Evolutionary conservation across 2,113 vertebrate genomes (phyloP).

Genomic region (Pagrus major): DNA sequence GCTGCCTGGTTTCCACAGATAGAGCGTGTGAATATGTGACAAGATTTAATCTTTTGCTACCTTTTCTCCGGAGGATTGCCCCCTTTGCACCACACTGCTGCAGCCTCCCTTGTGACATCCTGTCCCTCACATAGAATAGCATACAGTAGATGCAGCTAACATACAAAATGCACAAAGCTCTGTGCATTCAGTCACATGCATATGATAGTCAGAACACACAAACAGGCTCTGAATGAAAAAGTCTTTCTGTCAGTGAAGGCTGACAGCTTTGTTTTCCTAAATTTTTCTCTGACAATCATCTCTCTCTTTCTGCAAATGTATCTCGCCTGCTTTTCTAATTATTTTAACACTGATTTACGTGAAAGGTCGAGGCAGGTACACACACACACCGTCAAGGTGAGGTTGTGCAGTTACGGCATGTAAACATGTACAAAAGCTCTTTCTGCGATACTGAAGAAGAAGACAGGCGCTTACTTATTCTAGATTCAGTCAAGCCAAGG

Average conservation of each 20-base stretch:
- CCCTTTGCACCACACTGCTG: conserved; percentile 29
- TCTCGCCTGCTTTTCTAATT: conserved; percentile 63
- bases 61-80: conserved; percentile 43
- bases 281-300: conserved; percentile 57
- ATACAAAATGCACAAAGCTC: neutral
- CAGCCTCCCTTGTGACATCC: conserved; percentile 34
- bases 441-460: conserved; percentile 47
- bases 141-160: conserved; percentile 42
- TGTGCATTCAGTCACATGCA: neutral
- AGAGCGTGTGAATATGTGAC: conserved; percentile 64
- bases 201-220: conserved; percentile 19
- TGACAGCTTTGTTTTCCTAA: conserved; percentile 21
- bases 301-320: conserved; percentile 57
- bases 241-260: conserved; percentile 13
- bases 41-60: conserved; percentile 60
- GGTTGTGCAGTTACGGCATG: conserved; percentile 54
- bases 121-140: conserved; percentile 52
- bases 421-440: conserved; percentile 58
- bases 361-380: conserved; percentile 43
- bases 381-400: conserved; percentile 29
- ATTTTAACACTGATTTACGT: conserved; percentile 46
- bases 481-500: conserved; percentile 66
- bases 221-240: conserved; percentile 22
- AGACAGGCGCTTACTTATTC: conserved; percentile 50
- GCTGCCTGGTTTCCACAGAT: conserved; percentile 60